These are phyloP conservation scores for Hesperia comma DNA, from an alignment of 2,888 invertebrate species.

Conservation along the genomic window DNA sequence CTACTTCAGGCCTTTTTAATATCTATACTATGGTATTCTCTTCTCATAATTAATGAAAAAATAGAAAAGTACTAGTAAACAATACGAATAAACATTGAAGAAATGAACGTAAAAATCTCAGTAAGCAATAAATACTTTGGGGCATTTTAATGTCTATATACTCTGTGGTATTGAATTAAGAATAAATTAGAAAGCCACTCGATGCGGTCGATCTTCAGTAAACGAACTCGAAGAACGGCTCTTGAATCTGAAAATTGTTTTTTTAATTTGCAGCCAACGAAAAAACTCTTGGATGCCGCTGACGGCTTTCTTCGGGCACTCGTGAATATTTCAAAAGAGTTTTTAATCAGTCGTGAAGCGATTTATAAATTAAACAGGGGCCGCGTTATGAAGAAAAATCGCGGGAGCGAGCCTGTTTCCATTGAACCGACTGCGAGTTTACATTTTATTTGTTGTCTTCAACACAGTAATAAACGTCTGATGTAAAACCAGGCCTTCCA, in stretches of 20 bases:
- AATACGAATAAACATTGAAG: no score
- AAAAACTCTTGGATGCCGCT: conserved; percentile 43
- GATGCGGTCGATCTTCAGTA: conserved; percentile 8
- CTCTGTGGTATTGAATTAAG: conserved; percentile 11
- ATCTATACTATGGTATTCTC: conserved; percentile 1
- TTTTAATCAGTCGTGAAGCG: conserved; percentile 83
- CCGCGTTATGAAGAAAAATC: conserved; percentile 81
- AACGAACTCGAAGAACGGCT: conserved; percentile 23
- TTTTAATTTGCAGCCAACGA: conserved; percentile 46
- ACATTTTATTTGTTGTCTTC: neutral
- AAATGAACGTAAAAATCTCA: no score
- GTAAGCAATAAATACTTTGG: neutral
- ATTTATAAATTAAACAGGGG: conserved; percentile 83
- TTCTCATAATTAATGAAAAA: conserved; percentile 20
- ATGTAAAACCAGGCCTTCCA: no score
- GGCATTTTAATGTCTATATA: neutral
- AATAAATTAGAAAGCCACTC: conserved; percentile 28
- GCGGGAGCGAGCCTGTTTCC: conserved; percentile 59
- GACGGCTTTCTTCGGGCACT: conserved; percentile 47
- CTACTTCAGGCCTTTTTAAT: neutral
- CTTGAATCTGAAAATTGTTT: conserved; percentile 40
- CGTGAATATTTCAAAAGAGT: conserved; percentile 81
- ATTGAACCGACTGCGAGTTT: conserved; percentile 42
- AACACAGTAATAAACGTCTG: no score
- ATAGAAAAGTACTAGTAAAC: conserved; percentile 18